Conservation (phyloP, 2,797 vertebrate genomes). For the Pteronotus mesoamericanus region DNA sequence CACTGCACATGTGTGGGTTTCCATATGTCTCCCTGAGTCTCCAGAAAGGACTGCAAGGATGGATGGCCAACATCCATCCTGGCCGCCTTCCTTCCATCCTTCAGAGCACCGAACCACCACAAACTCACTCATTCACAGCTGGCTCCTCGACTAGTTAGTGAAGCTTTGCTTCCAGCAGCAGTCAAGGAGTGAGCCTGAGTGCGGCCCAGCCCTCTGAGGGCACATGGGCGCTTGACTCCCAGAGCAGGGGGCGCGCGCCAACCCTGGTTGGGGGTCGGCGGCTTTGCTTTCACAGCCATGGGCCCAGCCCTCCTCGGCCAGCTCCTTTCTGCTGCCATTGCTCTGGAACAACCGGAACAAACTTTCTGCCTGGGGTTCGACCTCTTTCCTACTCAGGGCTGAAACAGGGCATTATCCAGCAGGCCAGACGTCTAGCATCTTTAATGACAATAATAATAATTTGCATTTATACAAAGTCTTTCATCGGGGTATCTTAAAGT, state of each 20-base stretch:
- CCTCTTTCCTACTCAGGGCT: constrained; percentile 67
- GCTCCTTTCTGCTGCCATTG: neutral
- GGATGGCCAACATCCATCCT: neutral
- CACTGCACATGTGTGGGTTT: neutral
- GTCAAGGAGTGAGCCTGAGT: neutral
- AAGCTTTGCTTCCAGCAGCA: neutral
- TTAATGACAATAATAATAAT: constrained; percentile 70
- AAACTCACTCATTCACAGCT: neutral
- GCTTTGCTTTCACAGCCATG: neutral
- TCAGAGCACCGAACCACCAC: neutral
- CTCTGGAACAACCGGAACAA: neutral
- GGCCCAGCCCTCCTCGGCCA: neutral
- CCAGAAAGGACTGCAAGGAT: neutral
- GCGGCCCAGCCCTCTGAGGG: neutral
- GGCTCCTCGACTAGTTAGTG: neutral
- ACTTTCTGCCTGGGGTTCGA: constrained; percentile 10
- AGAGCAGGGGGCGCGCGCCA: neutral
- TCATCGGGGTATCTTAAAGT: constrained; percentile 59
- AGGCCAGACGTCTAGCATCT: constrained; percentile 60
- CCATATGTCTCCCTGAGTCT: neutral
- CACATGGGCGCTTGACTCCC: neutral
- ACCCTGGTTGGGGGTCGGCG: neutral
- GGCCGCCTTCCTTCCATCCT: neutral
- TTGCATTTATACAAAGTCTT: constrained; percentile 69
- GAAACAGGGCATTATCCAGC: constrained; percentile 46